Percentiles rank a stretch among this genome's conserved stretches.
Evolutionary conservation across 2,797 vertebrate genomes (phyloP).

Genomic region (Gephyroberyx darwinii): DNA sequence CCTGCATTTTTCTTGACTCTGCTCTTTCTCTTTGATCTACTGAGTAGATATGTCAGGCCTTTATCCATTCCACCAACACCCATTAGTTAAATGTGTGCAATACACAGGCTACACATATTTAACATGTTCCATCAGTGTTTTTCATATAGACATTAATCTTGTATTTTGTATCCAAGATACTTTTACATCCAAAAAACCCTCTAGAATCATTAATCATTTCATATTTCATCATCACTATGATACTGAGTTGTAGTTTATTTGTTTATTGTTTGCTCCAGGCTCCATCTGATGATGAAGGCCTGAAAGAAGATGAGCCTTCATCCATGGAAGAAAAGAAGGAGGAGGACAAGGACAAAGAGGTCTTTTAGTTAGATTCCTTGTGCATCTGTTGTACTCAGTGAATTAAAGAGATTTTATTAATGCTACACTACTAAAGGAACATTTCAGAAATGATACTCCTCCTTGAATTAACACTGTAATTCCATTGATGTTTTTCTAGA

Average conservation of each 20-base stretch:
- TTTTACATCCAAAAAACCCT: too few relatives aligned
- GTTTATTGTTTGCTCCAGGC: conserved; percentile 38
- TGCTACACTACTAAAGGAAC: too few relatives aligned
- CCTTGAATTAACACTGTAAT: neutral
- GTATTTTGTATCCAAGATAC: too few relatives aligned
- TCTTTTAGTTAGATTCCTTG: neutral
- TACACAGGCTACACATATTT: too few relatives aligned
- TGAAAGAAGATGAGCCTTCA: conserved; percentile 40
- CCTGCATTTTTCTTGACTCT: neutral
- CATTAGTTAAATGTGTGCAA: too few relatives aligned
- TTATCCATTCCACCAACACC: neutral
- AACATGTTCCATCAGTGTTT: neutral
- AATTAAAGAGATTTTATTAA: neutral
- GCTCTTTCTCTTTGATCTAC: neutral
- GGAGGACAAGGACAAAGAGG: conserved; percentile 54
- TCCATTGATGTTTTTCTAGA: conserved; percentile 43
- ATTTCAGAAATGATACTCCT: neutral
- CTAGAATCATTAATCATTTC: too few relatives aligned
- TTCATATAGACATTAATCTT: neutral
- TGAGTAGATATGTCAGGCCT: neutral
- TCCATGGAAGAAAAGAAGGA: conserved; percentile 46
- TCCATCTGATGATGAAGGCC: conserved; percentile 60
- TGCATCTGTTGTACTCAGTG: neutral
- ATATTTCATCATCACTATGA: too few relatives aligned
- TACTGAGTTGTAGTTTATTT: neutral